Base-by-base conservation (phyloP, 92 coral and sea anemone species). In the Chrysogorgia sp. region DNA sequence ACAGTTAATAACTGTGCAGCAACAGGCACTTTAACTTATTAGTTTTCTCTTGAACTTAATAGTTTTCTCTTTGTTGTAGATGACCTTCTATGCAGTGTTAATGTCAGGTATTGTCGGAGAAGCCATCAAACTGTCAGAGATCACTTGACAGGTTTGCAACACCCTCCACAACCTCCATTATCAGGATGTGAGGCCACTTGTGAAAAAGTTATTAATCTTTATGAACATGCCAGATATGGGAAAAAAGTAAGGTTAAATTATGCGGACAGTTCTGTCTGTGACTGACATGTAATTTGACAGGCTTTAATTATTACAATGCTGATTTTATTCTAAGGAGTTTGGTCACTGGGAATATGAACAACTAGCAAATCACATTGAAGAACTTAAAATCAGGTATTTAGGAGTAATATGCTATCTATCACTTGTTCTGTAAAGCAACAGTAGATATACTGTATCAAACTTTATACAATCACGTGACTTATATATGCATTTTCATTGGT, bases 181-280 rank as follows among this genome's bases (percentile, higher is more conserved):
- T 77, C 86, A 24, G 96, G 96, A 15, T 93, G 96, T 15, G 90
- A 92, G 85, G 97, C 86, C 29, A 92, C 90, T n/a, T 89, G 92
- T 28, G 90, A 83, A 28, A 88, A 94, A 37, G 90, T 92, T 15
- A 90, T 91, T 6, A 88, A 88, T 23, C 86, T 94, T 92, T 94
- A 94, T 81, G 98, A 94, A 66, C 96, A 92, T 89, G 98, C 97
- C 20, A 82, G 98, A 52, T 92, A 81, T 92, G 97, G 88, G 58
- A 86, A 91, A 10, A 91, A 89, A 92, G 98, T 94, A 83, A 13
- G 40, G 20, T 13, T 37, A 33, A 67, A 1, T 12, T 34, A 19
- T 7, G 6, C 0, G 75, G 20, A 17, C 28, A 34, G 22, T 15
- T 31, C 26, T 15, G 15, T 21, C 19, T 9, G 22, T 19, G 2